These are phyloP conservation scores for Phoronis australis DNA, from an alignment of 2,888 invertebrate genomes.

Conservation along the genomic window DNA sequence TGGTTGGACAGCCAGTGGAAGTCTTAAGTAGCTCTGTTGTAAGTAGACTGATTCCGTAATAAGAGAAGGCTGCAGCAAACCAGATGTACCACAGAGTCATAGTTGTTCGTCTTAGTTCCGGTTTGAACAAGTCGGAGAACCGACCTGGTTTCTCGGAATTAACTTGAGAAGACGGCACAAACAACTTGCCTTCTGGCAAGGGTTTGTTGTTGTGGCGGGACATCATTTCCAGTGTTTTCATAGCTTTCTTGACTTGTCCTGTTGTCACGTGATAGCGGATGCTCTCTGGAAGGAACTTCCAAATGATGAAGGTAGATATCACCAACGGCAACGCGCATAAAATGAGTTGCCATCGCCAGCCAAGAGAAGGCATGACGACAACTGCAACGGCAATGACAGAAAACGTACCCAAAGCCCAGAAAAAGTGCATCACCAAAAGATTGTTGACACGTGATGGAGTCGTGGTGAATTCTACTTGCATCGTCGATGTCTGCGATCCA, in stretches of 20 bases:
- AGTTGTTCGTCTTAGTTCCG: slow-evolving; percentile 37
- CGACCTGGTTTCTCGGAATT: slow-evolving; percentile 21
- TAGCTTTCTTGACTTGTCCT: slow-evolving; percentile 36
- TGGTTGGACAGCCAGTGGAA: no score
- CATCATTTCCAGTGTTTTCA: slow-evolving; percentile 25
- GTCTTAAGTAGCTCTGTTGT: no score
- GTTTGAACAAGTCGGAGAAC: slow-evolving; percentile 32
- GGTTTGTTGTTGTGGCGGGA: slow-evolving; percentile 29
- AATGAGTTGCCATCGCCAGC: no score
- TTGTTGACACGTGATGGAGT: no score
- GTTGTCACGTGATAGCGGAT: slow-evolving; percentile 46
- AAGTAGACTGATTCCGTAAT: slow-evolving; percentile 52
- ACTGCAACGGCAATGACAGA: no score
- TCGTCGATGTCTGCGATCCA: no score
- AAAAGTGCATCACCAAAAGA: no score
- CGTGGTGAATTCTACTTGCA: no score
- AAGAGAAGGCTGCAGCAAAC: slow-evolving; percentile 48
- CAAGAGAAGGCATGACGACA: no score
- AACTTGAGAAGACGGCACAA: background rate
- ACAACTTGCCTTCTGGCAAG: slow-evolving; percentile 26
- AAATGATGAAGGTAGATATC: no score
- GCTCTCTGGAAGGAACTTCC: slow-evolving; percentile 50
- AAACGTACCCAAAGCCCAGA: no score
- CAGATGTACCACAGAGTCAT: slow-evolving; percentile 45
- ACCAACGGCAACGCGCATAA: no score